Evolutionary conservation across 2,797 vertebrate species (phyloP), one percentile per base, ranked within the genome.

Genomic region (Mormyrus proboscirostris): DNA sequence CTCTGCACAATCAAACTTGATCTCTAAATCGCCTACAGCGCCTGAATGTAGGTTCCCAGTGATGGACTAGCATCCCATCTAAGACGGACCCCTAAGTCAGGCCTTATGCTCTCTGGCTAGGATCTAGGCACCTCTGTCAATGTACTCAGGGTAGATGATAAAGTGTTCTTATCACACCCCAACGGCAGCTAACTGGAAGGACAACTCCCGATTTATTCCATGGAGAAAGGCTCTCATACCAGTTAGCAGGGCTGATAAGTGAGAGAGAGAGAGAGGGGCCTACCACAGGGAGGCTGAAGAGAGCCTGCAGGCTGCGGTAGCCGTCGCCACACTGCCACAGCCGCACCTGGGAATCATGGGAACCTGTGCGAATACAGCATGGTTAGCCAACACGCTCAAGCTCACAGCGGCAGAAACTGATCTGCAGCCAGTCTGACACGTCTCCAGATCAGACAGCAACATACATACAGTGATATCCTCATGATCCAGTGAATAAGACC

Each of bases 241-340:
- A 3, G 29, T 6, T 38, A 73, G 2, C 8, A 12, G 69, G 12
- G 4, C 29, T 73, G 69, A 73, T 38, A 22, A 62, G 14, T 5
- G 53, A 69, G 49, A 53, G 19, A 14, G 47, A 38, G 14, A 2
- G 25, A 2, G 82, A 14, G 33, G 14, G 53, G 1, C 86, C 29
- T 57, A 87, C 99, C 97, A 99, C 90, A 0, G 98, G 97, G 50
- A 99, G 91, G 3, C 95, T 96, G 90, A 96, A 98, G 1, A 99
- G 95, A 1, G 91, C 96, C 91, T 97, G 93, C 90, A 99, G 93
- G 16, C 93, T 93, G 53, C 96, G 95, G 94, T 97, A 99, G 87
- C 96, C 95, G 89, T 96, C 96, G 0, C 95, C 94, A 14, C 97
- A 98, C 91, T 96, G 97, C 99, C 98, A 99, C 90, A 99, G 93